Evolutionary conservation across 1,140 invertebrate genomes (phyloP), one percentile per base, ranked within the genome.

Genomic region (Zaprionus taronus): DNA sequence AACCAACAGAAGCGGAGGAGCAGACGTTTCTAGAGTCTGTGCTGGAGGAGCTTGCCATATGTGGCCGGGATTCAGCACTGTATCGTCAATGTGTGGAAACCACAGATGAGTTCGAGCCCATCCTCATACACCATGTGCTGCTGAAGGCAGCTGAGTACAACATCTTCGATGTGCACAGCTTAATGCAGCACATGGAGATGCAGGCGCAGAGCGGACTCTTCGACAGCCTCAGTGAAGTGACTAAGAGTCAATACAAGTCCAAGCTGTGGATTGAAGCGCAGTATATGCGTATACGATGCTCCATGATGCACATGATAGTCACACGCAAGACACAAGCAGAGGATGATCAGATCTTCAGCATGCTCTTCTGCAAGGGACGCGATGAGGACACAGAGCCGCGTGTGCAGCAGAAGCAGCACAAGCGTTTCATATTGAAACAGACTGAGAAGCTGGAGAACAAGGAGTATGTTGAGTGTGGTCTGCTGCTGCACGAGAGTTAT

Each of bases 371-470:
- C 70, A 91, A 87, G 53, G 81, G 91, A 6, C 92, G 92, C 20
- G 89, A 92, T n/a, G 65, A 57, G 9, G 76, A 82, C 28, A 65
- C 70, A 5, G 89, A 91, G 4, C 83, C 85, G 9, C 76, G 79
- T 0, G 60, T 89, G 17, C 87, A 92, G 12, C 71, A 87, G n/a
- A 93, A 93, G 62, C 81, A 92, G 31, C 91, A 93, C 58, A 93
- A 93, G 62, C 92, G 92, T n/a, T 92, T 91, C 47, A 93, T 93
- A 69, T 55, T 93, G 12, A 92, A 92, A 31, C 92, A 93, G 67
- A 93, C 92, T 0, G 91, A 92, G 20, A 93, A 92, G 60, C 57
- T 92, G 20, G 91, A 93, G 36, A 93, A 92, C 38, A 93, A 92
- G 68, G 75, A 85, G n/a, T 92, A 92, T 31, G 1, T 67, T 2